A percentile compares a stretch with the other conserved stretches of the same genome.
Conservation (phyloP, 2,797 vertebrate species). For the Gadopsis marmoratus region DNA sequence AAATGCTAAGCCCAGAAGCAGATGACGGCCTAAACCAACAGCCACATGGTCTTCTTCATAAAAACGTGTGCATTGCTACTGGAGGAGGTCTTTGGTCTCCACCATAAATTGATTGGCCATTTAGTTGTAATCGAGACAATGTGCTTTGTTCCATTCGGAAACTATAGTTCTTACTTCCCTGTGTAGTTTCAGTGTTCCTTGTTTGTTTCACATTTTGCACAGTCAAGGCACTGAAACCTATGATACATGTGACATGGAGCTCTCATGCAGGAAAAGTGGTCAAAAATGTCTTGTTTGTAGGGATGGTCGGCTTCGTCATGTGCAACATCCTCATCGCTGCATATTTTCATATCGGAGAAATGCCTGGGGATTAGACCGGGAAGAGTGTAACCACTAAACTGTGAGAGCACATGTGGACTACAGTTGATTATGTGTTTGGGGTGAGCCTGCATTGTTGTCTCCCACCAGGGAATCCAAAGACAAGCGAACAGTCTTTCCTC, state of each 20-base stretch:
- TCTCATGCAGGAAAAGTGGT: not conserved
- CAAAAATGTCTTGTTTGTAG: conserved; percentile 5
- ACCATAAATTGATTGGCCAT: not conserved
- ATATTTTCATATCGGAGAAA: conserved; percentile 41
- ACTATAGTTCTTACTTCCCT: not conserved
- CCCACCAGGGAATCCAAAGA: conserved; percentile 63
- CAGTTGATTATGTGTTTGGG: conserved; percentile 63
- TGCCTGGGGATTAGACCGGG: conserved; percentile 38
- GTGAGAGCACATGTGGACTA: conserved; percentile 55
- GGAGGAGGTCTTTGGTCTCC: not conserved
- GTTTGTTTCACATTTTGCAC: not conserved
- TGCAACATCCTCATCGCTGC: conserved; percentile 16
- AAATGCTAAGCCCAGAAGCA: not conserved
- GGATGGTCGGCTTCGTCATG: not conserved
- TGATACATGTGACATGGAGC: not conserved
- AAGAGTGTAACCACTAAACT: conserved; percentile 38
- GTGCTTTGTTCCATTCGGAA: not conserved
- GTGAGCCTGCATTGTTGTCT: conserved; percentile 63
- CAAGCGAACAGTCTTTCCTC: conserved; percentile 35
- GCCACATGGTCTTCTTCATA: conserved; percentile 1
- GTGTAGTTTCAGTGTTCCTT: not conserved
- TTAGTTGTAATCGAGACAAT: not conserved
- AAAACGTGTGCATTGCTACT: not conserved
- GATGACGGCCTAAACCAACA: not conserved
- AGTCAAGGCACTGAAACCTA: not conserved